Conservation (phyloP, 2,797 vertebrate species). For the Eulemur rubriventer region DNA sequence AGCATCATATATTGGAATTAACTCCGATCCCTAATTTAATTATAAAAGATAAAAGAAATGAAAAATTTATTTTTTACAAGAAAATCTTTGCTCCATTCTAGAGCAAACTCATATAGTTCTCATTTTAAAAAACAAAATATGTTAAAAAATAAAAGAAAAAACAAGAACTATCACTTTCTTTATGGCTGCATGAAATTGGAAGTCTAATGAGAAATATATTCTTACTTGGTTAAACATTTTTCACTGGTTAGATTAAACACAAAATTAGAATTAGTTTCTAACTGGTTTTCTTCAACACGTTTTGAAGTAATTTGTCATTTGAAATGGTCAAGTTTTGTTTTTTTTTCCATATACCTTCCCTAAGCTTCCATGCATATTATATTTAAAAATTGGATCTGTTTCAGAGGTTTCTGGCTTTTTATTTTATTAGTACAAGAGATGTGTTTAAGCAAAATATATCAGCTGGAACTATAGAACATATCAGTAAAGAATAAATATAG, state of each 20-base stretch:
- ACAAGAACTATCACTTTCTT: background rate
- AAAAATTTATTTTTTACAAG: background rate
- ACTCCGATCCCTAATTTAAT: background rate
- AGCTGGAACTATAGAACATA: background rate
- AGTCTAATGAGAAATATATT: background rate
- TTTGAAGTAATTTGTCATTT: background rate
- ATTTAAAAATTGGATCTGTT: background rate
- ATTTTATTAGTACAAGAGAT: background rate
- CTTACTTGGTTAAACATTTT: background rate
- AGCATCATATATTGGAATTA: background rate
- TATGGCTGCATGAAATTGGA: background rate
- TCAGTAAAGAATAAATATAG: background rate
- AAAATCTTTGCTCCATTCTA: background rate
- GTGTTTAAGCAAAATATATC: background rate
- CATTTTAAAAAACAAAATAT: conserved; percentile 3
- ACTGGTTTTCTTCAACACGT: background rate
- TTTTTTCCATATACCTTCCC: background rate
- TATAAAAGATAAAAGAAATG: background rate
- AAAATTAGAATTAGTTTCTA: background rate
- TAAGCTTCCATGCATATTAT: background rate
- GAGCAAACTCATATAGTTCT: background rate
- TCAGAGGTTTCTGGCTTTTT: background rate
- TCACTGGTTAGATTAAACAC: background rate
- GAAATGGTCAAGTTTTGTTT: background rate
- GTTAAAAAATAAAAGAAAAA: background rate